These are phyloP conservation scores for Oscheius sp. DNA, from an alignment of 2,888 invertebrate genomes.

Conservation along the genomic window DNA sequence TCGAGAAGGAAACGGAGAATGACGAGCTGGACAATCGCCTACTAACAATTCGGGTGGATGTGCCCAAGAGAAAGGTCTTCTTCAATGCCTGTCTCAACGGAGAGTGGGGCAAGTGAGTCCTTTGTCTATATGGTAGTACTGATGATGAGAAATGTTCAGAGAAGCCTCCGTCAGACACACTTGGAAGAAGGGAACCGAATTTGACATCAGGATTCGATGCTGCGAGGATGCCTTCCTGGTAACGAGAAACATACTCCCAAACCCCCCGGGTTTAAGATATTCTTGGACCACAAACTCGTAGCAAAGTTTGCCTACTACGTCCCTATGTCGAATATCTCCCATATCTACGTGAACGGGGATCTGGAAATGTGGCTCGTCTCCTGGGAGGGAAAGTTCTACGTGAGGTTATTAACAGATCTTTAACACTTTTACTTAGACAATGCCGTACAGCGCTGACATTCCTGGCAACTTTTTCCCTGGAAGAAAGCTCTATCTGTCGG, in stretches of 20 bases:
- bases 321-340: slow-evolving; percentile 61
- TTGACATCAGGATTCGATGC: slow-evolving; percentile 71
- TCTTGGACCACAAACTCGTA: slow-evolving; percentile 70
- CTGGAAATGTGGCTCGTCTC: slow-evolving; percentile 53
- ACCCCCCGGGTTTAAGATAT: slow-evolving; percentile 47
- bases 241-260: background rate
- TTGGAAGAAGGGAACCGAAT: slow-evolving; percentile 66
- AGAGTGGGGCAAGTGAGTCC: slow-evolving; percentile 69
- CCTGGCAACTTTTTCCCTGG: slow-evolving; percentile 71
- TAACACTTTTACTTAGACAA: slow-evolving; percentile 49
- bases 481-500: slow-evolving; percentile 61
- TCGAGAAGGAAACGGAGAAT: slow-evolving; percentile 68
- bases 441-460: slow-evolving; percentile 72
- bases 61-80: slow-evolving; percentile 59
- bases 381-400: slow-evolving; percentile 73
- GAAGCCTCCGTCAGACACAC: slow-evolving; percentile 55
- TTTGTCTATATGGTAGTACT: too few relatives aligned
- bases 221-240: slow-evolving; percentile 70
- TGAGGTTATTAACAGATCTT: slow-evolving; percentile 34
- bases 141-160: slow-evolving; percentile 38
- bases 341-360: slow-evolving; percentile 70
- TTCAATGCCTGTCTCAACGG: slow-evolving; percentile 71
- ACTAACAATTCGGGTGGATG: slow-evolving; percentile 64
- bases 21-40: slow-evolving; percentile 67
- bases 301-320: slow-evolving; percentile 71